Conservation (phyloP, 2,888 invertebrate genomes). For the Anthoptus insignis region DNA sequence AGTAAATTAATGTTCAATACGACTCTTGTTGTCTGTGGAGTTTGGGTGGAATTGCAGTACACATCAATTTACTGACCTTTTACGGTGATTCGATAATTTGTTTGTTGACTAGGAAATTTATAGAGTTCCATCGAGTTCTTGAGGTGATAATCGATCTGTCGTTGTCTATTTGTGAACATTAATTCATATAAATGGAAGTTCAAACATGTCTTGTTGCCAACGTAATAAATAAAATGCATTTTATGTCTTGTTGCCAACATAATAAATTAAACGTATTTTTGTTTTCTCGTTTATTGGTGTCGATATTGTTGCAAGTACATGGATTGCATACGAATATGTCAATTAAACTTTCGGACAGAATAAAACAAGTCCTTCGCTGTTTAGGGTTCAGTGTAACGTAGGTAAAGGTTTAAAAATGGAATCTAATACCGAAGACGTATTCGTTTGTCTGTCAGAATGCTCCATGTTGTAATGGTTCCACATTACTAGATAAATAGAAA, state of each 20-base stretch:
- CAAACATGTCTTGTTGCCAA: conserved; percentile 9
- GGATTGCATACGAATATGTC: neutral
- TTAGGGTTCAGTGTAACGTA: too few relatives aligned
- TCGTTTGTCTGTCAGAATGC: neutral
- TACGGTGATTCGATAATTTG: conserved; percentile 51
- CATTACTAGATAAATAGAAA: too few relatives aligned
- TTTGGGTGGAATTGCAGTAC: conserved; percentile 52
- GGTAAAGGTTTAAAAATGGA: too few relatives aligned
- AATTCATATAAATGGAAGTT: conserved; percentile 25
- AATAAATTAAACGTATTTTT: neutral
- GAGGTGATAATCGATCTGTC: conserved; percentile 21
- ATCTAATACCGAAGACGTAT: too few relatives aligned
- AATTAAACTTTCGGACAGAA: conserved; percentile 4
- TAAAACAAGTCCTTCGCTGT: neutral
- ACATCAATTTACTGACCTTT: conserved; percentile 43
- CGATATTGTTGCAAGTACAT: neutral
- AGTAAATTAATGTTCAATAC: conserved; percentile 49
- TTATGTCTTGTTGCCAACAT: neutral
- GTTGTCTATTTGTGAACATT: conserved; percentile 25
- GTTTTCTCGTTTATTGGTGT: neutral
- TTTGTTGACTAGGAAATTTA: conserved; percentile 38
- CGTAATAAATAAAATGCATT: neutral
- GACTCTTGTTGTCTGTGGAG: conserved; percentile 45
- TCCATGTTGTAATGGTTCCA: too few relatives aligned
- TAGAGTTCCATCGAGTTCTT: conserved; percentile 23